Evolutionary conservation across 2,888 invertebrate genomes (phyloP).

Genomic region (Phengaris alcon): DNA sequence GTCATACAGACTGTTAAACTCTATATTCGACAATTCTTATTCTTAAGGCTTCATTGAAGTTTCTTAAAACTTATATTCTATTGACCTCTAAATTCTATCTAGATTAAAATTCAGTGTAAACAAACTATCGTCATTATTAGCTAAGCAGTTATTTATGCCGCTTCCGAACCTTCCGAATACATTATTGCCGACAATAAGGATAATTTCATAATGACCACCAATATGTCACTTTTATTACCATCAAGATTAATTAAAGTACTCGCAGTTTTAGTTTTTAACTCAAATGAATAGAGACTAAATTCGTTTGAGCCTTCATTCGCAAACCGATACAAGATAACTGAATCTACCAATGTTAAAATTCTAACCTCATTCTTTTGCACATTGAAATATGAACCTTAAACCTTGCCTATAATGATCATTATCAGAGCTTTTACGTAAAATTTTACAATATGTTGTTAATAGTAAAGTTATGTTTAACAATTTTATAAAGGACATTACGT

Average conservation of each 20-base stretch:
- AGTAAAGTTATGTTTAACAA: not conserved
- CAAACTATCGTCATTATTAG: constrained; percentile 37
- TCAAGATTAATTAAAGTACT: constrained; percentile 27
- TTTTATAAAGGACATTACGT: not conserved
- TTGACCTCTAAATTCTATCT: not conserved
- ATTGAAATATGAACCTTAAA: constrained; percentile 25
- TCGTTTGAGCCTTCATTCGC: constrained; percentile 14
- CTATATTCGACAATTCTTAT: not conserved
- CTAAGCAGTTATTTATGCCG: constrained; percentile 35
- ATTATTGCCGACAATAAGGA: constrained; percentile 42
- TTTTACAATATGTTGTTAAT: constrained; percentile 1
- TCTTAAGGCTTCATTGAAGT: too few species aligned
- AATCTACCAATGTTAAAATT: constrained; percentile 10
- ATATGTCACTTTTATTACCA: constrained; percentile 44
- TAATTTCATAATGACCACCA: constrained; percentile 42
- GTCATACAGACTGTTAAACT: too few species aligned
- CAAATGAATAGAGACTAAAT: constrained; percentile 30
- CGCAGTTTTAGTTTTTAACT: not conserved
- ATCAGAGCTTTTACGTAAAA: not conserved
- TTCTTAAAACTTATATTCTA: not conserved
- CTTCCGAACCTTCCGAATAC: constrained; percentile 44
- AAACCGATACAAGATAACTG: constrained; percentile 16
- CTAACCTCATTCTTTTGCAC: not conserved
- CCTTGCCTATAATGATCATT: not conserved
- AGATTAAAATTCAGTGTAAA: not conserved